A percentile compares a stretch with the other conserved stretches of the same genome.
These are phyloP conservation scores for Poeciliopsis prolifica DNA, from an alignment of 2,113 vertebrate species.

Conservation along the genomic window DNA sequence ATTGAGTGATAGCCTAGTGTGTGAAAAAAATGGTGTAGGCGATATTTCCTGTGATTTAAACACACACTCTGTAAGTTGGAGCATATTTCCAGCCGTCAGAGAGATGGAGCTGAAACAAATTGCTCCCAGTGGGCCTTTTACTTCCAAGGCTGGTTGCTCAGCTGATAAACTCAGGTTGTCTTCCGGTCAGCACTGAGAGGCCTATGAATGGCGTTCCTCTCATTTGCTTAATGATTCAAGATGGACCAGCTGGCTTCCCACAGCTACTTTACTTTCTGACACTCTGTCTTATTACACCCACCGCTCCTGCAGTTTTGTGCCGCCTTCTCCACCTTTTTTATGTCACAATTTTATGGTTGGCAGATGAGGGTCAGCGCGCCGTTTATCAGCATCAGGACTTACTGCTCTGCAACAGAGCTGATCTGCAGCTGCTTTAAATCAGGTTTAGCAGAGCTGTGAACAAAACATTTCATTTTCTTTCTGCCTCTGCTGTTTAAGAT, in stretches of 20 bases:
- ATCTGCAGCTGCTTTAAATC: conserved; percentile 20
- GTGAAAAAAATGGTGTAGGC: conserved; percentile 42
- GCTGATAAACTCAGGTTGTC: conserved; percentile 15
- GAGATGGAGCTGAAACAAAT: conserved; percentile 40
- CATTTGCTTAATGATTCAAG: conserved; percentile 19
- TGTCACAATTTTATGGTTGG: conserved; percentile 28
- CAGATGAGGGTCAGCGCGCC: conserved; percentile 16
- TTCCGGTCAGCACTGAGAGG: conserved; percentile 14
- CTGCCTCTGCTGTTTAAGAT: neutral
- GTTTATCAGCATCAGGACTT: conserved; percentile 38
- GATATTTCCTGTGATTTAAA: conserved; percentile 59
- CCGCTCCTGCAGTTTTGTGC: conserved; percentile 9
- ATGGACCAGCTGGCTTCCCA: conserved; percentile 1
- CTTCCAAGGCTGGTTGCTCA: conserved; percentile 6
- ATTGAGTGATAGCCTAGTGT: conserved; percentile 48
- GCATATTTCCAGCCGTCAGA: conserved; percentile 11
- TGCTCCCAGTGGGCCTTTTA: conserved; percentile 37
- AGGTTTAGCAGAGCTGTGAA: conserved; percentile 31
- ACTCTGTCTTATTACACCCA: neutral
- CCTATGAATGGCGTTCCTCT: neutral
- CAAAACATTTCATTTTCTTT: conserved; percentile 8
- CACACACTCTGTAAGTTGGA: conserved; percentile 6
- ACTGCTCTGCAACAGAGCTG: conserved; percentile 15
- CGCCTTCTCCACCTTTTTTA: neutral
- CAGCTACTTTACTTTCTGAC: neutral